Evolutionary conservation across 2,888 invertebrate genomes (phyloP).

Genomic region (Drosophila pegasa): DNA sequence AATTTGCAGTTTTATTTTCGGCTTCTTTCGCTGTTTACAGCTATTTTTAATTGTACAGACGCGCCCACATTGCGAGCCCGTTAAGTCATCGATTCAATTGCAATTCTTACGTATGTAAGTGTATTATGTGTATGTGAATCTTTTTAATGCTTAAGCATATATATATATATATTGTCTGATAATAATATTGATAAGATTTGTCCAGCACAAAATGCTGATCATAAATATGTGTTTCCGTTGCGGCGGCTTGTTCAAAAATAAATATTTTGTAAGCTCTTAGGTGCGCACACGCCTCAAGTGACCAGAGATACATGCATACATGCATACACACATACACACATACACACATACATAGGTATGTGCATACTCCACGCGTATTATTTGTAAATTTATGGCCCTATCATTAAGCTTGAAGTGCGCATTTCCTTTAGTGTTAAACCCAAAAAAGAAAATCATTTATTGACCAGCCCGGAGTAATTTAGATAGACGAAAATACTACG

Average conservation of each 20-base stretch:
- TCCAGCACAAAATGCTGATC: constrained; percentile 7
- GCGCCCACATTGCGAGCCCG: constrained; percentile 39
- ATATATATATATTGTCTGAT: not conserved
- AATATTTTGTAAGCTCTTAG: constrained; percentile 10
- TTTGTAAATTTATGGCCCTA: constrained; percentile 19
- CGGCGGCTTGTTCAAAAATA: constrained; percentile 10
- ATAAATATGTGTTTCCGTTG: constrained; percentile 30
- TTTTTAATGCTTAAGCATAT: not conserved
- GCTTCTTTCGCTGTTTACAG: constrained; percentile 39
- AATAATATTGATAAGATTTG: constrained; percentile 23
- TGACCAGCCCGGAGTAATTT: constrained; percentile 17
- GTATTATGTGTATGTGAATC: not conserved
- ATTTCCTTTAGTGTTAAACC: constrained; percentile 38
- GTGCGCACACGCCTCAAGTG: constrained; percentile 4
- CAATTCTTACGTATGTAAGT: constrained; percentile 4
- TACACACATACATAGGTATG: not conserved
- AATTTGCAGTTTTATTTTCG: constrained; percentile 49
- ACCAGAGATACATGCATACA: constrained; percentile 2
- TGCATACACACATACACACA: not conserved
- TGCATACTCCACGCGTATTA: constrained; percentile 1
- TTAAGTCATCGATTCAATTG: constrained; percentile 42
- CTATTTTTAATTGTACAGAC: constrained; percentile 51
- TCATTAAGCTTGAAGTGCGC: constrained; percentile 30
- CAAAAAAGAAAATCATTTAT: constrained; percentile 14
- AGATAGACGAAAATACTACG: constrained; percentile 24